These are phyloP conservation scores for Brachylomia viminalis DNA, from an alignment of 2,888 invertebrate genomes.

Conservation along the genomic window DNA sequence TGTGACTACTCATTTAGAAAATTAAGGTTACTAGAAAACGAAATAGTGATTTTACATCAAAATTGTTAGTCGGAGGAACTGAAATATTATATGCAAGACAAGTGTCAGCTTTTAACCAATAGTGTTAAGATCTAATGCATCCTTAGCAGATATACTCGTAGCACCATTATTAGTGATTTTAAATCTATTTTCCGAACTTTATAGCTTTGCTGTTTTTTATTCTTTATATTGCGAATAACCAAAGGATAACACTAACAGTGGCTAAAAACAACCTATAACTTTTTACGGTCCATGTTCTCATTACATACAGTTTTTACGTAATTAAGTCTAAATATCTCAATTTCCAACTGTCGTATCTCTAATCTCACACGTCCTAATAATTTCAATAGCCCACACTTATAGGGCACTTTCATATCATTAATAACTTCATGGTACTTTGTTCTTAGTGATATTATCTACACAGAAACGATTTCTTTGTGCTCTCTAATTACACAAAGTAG, in stretches of 20 bases:
- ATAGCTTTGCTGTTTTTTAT: not conserved
- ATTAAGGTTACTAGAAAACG: not conserved
- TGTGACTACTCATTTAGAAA: not conserved
- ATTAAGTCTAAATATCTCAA: constrained; percentile 33
- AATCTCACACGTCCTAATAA: constrained; percentile 61
- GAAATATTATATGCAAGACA: not conserved
- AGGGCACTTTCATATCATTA: constrained; percentile 70
- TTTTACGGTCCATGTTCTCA: not conserved
- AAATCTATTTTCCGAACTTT: not conserved
- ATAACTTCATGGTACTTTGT: constrained; percentile 76
- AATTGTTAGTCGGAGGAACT: not conserved
- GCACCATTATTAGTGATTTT: too few relatives aligned
- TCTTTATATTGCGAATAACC: not conserved
- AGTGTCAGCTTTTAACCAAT: not conserved
- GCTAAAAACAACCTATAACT: not conserved
- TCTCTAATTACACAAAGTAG: constrained; percentile 81
- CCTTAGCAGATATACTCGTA: not conserved
- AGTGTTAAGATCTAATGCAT: not conserved
- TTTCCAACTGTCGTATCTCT: constrained; percentile 41
- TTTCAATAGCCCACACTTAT: constrained; percentile 56
- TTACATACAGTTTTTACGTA: constrained; percentile 13
- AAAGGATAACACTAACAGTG: not conserved
- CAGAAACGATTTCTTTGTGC: constrained; percentile 82
- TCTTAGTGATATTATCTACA: constrained; percentile 82
- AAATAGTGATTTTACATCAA: too few relatives aligned